Evolutionary conservation across 1,140 invertebrate species (phyloP), one percentile per base, ranked within the genome.

Genomic region (Cydia pomonella): DNA sequence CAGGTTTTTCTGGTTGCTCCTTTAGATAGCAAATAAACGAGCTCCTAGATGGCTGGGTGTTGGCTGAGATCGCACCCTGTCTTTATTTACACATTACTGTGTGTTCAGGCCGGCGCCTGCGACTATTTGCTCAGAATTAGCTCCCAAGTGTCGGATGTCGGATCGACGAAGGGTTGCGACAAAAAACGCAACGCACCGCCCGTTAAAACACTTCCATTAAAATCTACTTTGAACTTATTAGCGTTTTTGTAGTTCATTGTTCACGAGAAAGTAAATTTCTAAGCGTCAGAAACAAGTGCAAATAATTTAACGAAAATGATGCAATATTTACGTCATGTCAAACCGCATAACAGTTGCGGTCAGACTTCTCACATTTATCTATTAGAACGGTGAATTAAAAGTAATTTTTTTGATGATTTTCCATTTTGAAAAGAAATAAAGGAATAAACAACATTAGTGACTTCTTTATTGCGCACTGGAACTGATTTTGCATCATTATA

Each of bases 401-500:
- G 7, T 44, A 3, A 4, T 18, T 59, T 59, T 23, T 23, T 23
- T 59, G 21, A 12, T 10, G 21, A 10, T 59, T 59, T 59, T 23
- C 21, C 21, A 18, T 2, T 21, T 23, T 6, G 9, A 23, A 59
- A 59, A 50, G 63, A 83, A 87, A 84, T 86, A 83, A 85, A 85
- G 78, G 79, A 85, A 84, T 77, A 84, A 87, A 85, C 85, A 83
- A 86, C 85, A 89, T 89, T 85, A 89, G 82, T 80, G 77, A 80
- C 82, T 84, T 87, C 85, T 91, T 89, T 90, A 84, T 86, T 80
- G 82, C 76, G 79, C 77, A 84, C 78, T 88, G 90, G 87, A 92
- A 91, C 89, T 75, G 88, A 92, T 90, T 92, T 81, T 77, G 84
- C 87, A 82, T 90, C 87, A 88, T 90, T 89, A 90, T 82, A 82